Base-by-base conservation (phyloP, 2,888 invertebrate species). In the Nomada fucata region DNA sequence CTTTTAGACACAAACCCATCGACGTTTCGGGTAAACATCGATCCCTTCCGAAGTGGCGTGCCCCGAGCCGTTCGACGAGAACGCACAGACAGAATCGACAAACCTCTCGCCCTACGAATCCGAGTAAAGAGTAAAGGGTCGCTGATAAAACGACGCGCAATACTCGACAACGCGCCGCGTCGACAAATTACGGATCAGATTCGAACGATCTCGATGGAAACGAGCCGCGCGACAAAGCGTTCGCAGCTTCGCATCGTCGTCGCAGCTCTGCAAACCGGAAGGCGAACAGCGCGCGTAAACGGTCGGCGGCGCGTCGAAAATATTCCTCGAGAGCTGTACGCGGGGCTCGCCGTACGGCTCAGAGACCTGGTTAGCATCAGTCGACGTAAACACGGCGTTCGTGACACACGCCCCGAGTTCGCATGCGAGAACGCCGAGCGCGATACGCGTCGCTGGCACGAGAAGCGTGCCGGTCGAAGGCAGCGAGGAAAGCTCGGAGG, bases 91-190 rank as follows among this genome's bases (percentile, higher is more conserved):
- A 73, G 65, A 47, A 67, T 65, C 55, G 47, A 73, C 29, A 73
- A 65, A 60, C 44, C 20, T 76, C 76, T 74, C 76, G 74, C 76
- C 76, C 73, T 64, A 42, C 60, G 9, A 26, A 26, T 64, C 74
- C 59, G 50, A 50, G 64, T 42, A 74, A 64, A 52, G 50, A 50
- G 64, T 42, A 74, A 64, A 52, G 76, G 50, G 23, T 10, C 53
- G 55, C 50, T 15, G 64, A 42, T 57, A 20, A 53, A 73, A 57
- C 52, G n/a, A 3, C 47, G 11, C 10, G 47, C 11, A 15, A 47
- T 11, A 15, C 15, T 13, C 13, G 15, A 47, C 47, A 13, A 2
- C 13, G 13, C 7, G 18, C 5, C 11, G 13, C 18, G 10, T 1
- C 10, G 4, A 18, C 0, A 55, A 20, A 23, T 13, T 20, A 7